Evolutionary conservation across 2,113 vertebrate species (phyloP).

Genomic region (Psettodes erumei): DNA sequence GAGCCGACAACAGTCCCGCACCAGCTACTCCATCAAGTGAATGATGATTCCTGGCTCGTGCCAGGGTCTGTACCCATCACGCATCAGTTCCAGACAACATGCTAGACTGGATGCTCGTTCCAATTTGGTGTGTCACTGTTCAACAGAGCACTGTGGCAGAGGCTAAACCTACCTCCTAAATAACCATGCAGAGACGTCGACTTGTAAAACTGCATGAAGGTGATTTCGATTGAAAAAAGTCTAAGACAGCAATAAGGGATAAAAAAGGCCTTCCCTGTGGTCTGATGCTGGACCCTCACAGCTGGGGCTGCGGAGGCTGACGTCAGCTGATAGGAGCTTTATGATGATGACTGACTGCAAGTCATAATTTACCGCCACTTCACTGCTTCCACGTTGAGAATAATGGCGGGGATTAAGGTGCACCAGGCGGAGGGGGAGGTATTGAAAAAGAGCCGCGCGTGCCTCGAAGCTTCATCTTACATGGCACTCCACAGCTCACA

Average conservation of each 20-base stretch:
- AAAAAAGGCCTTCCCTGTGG: constrained; percentile 12
- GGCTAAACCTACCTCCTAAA: background rate
- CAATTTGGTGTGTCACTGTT: constrained; percentile 26
- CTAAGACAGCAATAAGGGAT: constrained; percentile 6
- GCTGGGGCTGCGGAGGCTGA: constrained; percentile 32
- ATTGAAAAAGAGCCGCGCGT: constrained; percentile 24
- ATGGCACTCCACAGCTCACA: background rate
- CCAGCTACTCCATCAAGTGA: constrained; percentile 59
- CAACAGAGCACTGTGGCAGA: constrained; percentile 1
- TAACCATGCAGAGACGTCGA: background rate
- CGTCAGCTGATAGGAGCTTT: constrained; percentile 56
- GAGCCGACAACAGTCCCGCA: constrained; percentile 46
- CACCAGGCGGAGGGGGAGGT: constrained; percentile 23
- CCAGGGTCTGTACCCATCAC: constrained; percentile 44
- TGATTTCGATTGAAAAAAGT: background rate
- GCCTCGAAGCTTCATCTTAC: constrained; percentile 24
- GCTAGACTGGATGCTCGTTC: constrained; percentile 26
- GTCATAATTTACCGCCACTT: constrained; percentile 64
- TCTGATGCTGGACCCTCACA: constrained; percentile 43
- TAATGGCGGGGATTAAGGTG: constrained; percentile 62
- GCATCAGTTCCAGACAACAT: constrained; percentile 43
- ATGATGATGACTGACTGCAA: constrained; percentile 62
- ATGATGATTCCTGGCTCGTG: constrained; percentile 47
- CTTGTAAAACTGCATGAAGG: background rate
- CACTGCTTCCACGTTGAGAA: constrained; percentile 62